Conservation (phyloP, 2,113 vertebrate species). For the Regulus satrapa region DNA sequence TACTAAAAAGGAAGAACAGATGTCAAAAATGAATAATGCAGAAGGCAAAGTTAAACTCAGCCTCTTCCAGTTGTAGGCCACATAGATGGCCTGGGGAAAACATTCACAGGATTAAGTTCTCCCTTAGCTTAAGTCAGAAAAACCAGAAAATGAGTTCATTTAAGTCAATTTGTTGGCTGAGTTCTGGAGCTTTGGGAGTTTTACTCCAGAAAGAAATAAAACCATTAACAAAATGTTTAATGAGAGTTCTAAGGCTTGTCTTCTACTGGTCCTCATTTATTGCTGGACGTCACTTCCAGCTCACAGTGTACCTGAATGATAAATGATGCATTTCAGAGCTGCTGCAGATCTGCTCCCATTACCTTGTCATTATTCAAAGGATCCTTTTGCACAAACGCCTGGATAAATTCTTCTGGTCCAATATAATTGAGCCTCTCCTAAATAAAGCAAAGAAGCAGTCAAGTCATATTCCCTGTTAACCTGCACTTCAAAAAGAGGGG, state of each 20-base stretch:
- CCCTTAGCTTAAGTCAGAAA: not conserved
- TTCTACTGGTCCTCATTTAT: not conserved
- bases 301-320: not conserved
- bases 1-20: not conserved
- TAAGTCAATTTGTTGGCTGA: not conserved
- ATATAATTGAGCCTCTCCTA: conserved; percentile 94
- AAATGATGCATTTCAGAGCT: not conserved
- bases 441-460: not conserved
- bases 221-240: not conserved
- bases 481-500: not conserved
- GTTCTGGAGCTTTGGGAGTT: not conserved
- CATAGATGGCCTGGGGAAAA: not conserved
- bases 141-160: not conserved
- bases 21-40: not conserved
- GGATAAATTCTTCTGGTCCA: conserved; percentile 93
- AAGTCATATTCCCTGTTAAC: not conserved
- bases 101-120: not conserved
- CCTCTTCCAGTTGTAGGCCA: not conserved
- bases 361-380: conserved; percentile 90
- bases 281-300: not conserved
- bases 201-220: not conserved
- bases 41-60: not conserved
- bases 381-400: conserved; percentile 89
- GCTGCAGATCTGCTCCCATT: not conserved
- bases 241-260: not conserved